Evolutionary conservation across 2,797 vertebrate species (phyloP).

Genomic region (Florisuga fusca): DNA sequence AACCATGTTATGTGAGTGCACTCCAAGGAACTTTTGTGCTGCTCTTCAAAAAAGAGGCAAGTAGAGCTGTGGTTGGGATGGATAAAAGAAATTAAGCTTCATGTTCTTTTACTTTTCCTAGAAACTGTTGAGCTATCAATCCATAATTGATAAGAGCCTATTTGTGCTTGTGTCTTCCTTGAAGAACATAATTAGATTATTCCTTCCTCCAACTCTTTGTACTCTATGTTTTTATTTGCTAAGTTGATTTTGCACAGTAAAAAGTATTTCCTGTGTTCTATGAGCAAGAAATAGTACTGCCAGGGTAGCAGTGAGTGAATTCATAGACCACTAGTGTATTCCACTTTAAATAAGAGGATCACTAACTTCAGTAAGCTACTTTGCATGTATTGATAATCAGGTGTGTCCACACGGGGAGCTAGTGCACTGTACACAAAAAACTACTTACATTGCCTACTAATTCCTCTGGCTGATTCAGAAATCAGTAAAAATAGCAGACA

Average conservation of each 20-base stretch:
- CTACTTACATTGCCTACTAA: fast-evolving
- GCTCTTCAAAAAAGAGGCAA: neutral
- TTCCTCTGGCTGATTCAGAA: neutral
- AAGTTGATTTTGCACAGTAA: neutral
- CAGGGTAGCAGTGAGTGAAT: neutral
- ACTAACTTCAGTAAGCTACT: neutral
- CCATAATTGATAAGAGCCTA: neutral
- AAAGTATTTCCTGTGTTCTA: neutral
- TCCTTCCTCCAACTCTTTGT: neutral
- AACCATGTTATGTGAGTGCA: neutral
- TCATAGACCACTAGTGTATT: neutral
- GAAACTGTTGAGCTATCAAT: neutral
- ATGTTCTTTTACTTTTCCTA: neutral
- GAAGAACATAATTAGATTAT: neutral
- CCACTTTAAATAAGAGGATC: neutral
- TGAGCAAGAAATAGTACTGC: too few relatives aligned
- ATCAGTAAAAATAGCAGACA: neutral
- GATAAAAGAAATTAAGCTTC: neutral
- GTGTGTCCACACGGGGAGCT: slow-evolving; percentile 67
- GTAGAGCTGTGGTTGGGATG: neutral
- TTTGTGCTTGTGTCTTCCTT: neutral
- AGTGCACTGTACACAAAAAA: slow-evolving; percentile 31
- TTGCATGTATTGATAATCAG: slow-evolving; percentile 13
- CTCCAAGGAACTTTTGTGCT: neutral
- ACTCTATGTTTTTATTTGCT: neutral